Evolutionary conservation across 1,140 invertebrate species (phyloP).

Genomic region (Mya arenaria): DNA sequence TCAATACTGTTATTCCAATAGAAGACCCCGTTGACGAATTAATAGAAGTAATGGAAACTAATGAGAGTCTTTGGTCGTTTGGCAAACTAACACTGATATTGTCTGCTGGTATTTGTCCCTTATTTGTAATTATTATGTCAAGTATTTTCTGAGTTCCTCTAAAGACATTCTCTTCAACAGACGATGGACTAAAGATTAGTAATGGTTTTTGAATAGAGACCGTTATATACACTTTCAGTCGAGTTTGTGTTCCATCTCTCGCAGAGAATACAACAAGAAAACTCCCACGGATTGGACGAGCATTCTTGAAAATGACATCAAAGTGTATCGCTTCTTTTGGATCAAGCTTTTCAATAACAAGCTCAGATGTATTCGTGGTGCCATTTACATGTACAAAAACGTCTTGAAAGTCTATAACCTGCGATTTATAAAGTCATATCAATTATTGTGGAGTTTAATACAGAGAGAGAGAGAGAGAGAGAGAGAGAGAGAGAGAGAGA

Average conservation of each 20-base stretch:
- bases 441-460: too few species aligned
- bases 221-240: conserved; percentile 21
- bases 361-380: not conserved
- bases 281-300: conserved; percentile 21
- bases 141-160: conserved; percentile 2
- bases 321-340: not conserved
- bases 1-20: conserved; percentile 22
- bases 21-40: conserved; percentile 4
- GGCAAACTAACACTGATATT: conserved; percentile 50
- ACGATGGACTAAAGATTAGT: conserved; percentile 7
- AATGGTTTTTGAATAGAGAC: conserved; percentile 32
- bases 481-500: too few species aligned
- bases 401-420: not conserved
- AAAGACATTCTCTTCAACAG: conserved; percentile 9
- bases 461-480: too few species aligned
- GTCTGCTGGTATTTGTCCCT: conserved; percentile 46
- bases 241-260: not conserved
- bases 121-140: conserved; percentile 57
- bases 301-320: conserved; percentile 22
- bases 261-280: conserved; percentile 34
- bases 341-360: not conserved
- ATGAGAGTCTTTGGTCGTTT: conserved; percentile 22
- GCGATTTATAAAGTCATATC: not conserved
- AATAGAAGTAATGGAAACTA: conserved; percentile 47
- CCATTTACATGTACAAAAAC: not conserved